A percentile compares a stretch with the other conserved stretches of the same genome.
Conservation (phyloP, 2,113 vertebrate genomes). For the Tautogolabrus adspersus region DNA sequence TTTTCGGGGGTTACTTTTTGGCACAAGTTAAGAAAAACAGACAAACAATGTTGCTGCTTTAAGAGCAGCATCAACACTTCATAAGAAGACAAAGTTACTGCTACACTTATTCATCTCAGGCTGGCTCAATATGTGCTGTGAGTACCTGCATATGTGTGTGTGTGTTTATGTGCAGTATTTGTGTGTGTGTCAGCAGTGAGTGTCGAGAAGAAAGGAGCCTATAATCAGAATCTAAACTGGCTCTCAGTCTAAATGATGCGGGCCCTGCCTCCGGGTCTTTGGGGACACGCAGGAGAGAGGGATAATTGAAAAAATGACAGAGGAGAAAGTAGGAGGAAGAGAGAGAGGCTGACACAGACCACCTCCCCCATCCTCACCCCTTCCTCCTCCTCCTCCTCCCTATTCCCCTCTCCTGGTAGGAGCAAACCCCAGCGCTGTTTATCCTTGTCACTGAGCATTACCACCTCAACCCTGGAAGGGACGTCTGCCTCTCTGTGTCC, state of each 20-base stretch:
- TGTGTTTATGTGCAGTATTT: constrained; percentile 25
- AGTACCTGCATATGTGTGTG: constrained; percentile 16
- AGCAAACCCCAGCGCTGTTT: constrained; percentile 84
- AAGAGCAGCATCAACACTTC: background rate
- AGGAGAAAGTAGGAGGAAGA: constrained; percentile 74
- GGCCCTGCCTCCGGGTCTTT: constrained; percentile 72
- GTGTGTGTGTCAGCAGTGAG: constrained; percentile 34
- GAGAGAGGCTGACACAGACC: constrained; percentile 62
- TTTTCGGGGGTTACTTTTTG: too few species aligned
- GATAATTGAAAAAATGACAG: constrained; percentile 88
- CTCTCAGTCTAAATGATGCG: constrained; percentile 83
- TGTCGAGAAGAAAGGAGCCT: constrained; percentile 72
- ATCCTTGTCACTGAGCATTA: constrained; percentile 86
- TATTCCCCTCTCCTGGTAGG: constrained; percentile 57
- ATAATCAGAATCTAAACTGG: constrained; percentile 85
- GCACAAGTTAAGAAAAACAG: background rate
- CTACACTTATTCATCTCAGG: constrained; percentile 48
- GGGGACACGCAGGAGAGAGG: constrained; percentile 72
- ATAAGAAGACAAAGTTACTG: constrained; percentile 50
- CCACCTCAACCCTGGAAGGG: constrained; percentile 72
- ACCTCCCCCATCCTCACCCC: constrained; percentile 28
- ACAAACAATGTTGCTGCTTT: too few species aligned
- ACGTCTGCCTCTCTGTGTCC: constrained; percentile 50
- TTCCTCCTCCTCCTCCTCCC: constrained; percentile 32
- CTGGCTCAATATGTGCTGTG: constrained; percentile 30